Conservation (phyloP, 2,113 vertebrate genomes). For the Copsychus sechellarum region DNA sequence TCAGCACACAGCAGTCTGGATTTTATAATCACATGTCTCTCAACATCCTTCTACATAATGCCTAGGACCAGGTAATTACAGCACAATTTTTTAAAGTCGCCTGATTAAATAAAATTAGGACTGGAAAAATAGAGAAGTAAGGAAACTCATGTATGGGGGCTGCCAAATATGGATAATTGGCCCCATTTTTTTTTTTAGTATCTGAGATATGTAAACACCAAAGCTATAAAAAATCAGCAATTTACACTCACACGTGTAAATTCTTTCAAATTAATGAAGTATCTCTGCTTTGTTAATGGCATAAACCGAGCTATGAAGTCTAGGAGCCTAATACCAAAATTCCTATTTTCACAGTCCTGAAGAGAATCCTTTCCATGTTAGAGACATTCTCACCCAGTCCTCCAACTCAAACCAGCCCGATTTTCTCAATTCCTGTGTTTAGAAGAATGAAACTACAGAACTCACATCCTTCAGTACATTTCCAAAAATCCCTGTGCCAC, state of each 20-base stretch:
- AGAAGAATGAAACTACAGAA: background rate
- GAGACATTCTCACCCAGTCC: background rate
- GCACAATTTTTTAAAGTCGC: background rate
- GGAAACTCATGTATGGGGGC: background rate
- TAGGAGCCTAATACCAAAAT: background rate
- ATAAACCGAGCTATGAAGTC: background rate
- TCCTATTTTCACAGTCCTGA: background rate
- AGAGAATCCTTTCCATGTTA: background rate
- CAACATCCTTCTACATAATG: background rate
- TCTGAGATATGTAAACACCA: background rate
- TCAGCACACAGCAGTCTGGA: conserved; percentile 19
- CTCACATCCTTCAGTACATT: background rate
- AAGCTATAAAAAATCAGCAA: background rate
- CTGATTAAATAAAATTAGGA: background rate
- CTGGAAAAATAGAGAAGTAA: background rate
- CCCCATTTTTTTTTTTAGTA: background rate
- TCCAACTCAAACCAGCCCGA: background rate
- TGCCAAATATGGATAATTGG: background rate
- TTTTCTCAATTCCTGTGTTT: background rate
- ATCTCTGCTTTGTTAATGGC: background rate
- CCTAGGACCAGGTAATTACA: background rate
- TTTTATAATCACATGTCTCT: conserved; percentile 34
- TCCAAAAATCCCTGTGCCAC: background rate
- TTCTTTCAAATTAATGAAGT: background rate
- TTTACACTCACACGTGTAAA: background rate